Evolutionary conservation across 2,888 invertebrate species (phyloP).

Genomic region (Lobophora halterata): DNA sequence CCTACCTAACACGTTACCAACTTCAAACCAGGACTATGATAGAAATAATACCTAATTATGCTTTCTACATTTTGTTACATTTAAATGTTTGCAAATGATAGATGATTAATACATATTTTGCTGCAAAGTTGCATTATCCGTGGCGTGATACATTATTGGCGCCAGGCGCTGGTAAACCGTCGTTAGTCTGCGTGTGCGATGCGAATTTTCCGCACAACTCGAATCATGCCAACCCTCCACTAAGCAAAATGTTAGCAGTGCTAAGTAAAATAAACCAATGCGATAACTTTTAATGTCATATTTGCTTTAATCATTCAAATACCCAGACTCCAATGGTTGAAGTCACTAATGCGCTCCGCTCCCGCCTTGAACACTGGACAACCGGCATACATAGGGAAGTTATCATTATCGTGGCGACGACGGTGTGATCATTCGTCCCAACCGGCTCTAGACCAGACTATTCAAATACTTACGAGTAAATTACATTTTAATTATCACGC

Average conservation of each 20-base stretch:
- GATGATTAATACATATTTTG: conserved; percentile 25
- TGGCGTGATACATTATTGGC: conserved; percentile 68
- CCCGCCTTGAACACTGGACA: too few species aligned
- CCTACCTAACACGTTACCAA: too few species aligned
- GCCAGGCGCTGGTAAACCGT: conserved; percentile 63
- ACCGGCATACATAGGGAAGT: too few species aligned
- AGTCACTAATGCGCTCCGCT: too few species aligned
- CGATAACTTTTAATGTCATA: too few species aligned
- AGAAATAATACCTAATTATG: background rate
- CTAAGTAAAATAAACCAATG: too few species aligned
- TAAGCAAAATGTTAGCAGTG: too few species aligned
- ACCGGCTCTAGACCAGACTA: conserved; percentile 49
- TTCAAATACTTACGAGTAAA: conserved; percentile 43
- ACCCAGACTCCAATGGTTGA: too few species aligned
- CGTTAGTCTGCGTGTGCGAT: conserved; percentile 66
- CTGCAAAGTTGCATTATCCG: conserved; percentile 52
- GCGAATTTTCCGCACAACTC: conserved; percentile 67
- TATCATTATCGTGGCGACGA: conserved; percentile 74
- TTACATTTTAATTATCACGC: conserved; percentile 46
- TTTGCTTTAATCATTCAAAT: too few species aligned
- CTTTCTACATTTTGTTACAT: conserved; percentile 5
- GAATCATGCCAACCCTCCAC: too few species aligned
- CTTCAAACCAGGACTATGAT: too few species aligned
- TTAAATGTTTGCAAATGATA: conserved; percentile 7
- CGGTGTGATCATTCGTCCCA: conserved; percentile 58